phyloP scores from a whole-genome alignment of 2,888 invertebrate genomes.

The Ypsolopha scabrella region DNA sequence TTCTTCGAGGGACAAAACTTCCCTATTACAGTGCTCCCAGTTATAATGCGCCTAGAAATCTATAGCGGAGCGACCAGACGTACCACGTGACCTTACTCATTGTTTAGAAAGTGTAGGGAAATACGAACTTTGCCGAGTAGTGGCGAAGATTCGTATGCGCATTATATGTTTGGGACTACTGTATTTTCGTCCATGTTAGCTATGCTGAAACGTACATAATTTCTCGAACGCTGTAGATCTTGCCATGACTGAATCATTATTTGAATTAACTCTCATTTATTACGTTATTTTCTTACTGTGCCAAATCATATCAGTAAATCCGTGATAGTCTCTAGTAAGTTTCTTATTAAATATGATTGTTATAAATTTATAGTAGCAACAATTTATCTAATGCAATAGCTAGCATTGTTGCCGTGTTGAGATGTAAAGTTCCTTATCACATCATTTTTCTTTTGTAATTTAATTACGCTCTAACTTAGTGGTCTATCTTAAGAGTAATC shows the following conservation, averaged over 20 bases:
- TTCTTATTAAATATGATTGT: background rate
- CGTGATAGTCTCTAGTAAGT: slow-evolving; percentile 33
- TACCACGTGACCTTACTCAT: too few species aligned
- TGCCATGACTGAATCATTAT: slow-evolving; percentile 2
- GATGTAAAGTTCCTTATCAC: slow-evolving; percentile 3
- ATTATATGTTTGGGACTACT: too few species aligned
- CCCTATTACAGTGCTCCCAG: too few species aligned
- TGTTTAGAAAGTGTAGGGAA: too few species aligned
- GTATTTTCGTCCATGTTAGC: too few species aligned
- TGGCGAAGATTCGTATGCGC: too few species aligned
- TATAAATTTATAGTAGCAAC: background rate
- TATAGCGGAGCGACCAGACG: too few species aligned
- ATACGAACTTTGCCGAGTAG: too few species aligned
- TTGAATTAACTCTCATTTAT: slow-evolving; percentile 1
- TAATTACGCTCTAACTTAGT: slow-evolving; percentile 7
- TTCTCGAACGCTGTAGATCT: background rate
- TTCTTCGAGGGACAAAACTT: background rate
- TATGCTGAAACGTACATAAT: too few species aligned
- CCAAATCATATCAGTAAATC: slow-evolving; percentile 55
- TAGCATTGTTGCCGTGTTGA: slow-evolving; percentile 1
- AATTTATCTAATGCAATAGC: background rate
- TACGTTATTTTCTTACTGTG: slow-evolving; percentile 16
- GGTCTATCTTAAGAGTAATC: slow-evolving; percentile 39
- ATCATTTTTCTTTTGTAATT: background rate
- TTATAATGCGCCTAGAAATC: too few species aligned